Conservation (phyloP, 2,113 vertebrate genomes). For the Cariama cristata region DNA sequence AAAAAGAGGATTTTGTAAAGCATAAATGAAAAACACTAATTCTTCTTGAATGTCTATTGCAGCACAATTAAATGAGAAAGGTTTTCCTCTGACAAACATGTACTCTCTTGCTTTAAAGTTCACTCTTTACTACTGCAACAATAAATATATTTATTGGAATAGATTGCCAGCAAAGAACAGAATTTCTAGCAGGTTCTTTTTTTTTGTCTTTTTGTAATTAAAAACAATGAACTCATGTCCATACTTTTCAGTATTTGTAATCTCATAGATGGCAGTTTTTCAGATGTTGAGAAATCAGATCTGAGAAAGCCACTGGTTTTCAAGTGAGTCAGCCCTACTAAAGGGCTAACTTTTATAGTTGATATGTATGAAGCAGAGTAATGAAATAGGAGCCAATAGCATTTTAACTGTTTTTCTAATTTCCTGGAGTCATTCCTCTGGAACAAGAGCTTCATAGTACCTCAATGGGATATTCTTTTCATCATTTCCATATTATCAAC, state of each 20-base stretch:
- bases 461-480: background rate
- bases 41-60: background rate
- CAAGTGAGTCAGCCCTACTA: background rate
- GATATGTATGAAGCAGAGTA: constrained; percentile 1
- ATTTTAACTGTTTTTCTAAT: constrained; percentile 28
- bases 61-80: background rate
- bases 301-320: background rate
- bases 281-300: background rate
- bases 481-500: constrained; percentile 1
- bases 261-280: background rate
- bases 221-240: background rate
- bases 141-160: background rate
- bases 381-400: background rate
- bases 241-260: background rate
- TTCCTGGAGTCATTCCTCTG: constrained; percentile 18
- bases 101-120: background rate
- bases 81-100: background rate
- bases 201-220: background rate
- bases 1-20: background rate
- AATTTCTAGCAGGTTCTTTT: background rate
- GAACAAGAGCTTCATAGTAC: background rate
- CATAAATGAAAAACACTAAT: background rate
- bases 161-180: background rate
- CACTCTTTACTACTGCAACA: background rate
- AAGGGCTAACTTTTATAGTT: background rate